A percentile compares a stretch with the other conserved stretches of the same genome.
Evolutionary conservation across 2,113 vertebrate species (phyloP).

Genomic region (Pachypanchax playfairii): DNA sequence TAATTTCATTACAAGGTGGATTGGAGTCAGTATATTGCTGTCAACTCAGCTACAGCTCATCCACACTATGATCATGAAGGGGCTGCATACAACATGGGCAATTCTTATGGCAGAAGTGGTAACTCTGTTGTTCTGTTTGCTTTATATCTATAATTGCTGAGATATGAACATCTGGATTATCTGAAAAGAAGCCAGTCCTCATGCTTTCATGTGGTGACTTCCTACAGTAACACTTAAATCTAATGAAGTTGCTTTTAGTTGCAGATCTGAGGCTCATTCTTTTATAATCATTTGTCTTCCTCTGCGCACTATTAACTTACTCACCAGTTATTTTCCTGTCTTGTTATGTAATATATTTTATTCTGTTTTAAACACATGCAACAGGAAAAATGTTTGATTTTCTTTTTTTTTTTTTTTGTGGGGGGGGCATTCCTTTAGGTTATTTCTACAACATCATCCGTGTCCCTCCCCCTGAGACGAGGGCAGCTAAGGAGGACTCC

Average conservation of each 20-base stretch:
- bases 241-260: background rate
- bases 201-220: background rate
- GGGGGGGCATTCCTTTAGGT: slow-evolving; percentile 73
- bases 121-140: background rate
- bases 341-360: background rate
- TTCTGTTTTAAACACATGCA: background rate
- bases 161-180: background rate
- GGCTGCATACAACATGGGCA: slow-evolving; percentile 94
- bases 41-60: slow-evolving; percentile 92
- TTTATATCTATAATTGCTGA: background rate
- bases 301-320: too few species aligned
- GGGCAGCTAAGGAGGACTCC: slow-evolving; percentile 48
- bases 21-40: slow-evolving; percentile 88
- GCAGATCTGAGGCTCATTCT: too few species aligned
- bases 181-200: background rate
- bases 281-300: too few species aligned
- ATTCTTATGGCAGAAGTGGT: slow-evolving; percentile 84
- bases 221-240: background rate
- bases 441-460: slow-evolving; percentile 87
- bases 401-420: too few species aligned
- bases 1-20: slow-evolving; percentile 81
- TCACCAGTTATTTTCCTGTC: too few species aligned
- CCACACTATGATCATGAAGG: slow-evolving; percentile 91
- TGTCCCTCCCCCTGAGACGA: slow-evolving; percentile 80
- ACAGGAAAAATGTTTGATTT: slow-evolving; percentile 6